Evolutionary conservation across 2,888 invertebrate species (phyloP).

Genomic region (Apamea epomidion): DNA sequence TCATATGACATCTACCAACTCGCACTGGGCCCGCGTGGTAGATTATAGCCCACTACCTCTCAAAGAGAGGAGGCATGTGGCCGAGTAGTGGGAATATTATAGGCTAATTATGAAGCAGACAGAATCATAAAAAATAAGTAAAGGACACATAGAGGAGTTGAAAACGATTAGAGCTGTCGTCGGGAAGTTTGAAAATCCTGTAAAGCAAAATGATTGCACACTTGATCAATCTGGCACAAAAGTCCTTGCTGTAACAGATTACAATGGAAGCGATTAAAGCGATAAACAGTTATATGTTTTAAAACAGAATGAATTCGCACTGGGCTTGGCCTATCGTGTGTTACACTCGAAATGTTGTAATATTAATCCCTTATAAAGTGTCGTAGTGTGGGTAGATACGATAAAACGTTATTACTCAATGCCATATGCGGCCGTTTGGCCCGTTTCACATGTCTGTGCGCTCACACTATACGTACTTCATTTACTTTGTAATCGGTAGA

Average conservation of each 20-base stretch:
- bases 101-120: not conserved
- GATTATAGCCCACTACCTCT: not conserved
- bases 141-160: not conserved
- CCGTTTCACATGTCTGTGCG: conserved; percentile 71
- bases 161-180: not conserved
- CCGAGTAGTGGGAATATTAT: not conserved
- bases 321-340: conserved; percentile 45
- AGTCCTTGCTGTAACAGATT: not conserved
- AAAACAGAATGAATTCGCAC: conserved; percentile 36
- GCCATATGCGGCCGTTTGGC: conserved; percentile 76
- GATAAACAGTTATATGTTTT: conserved; percentile 13
- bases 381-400: conserved; percentile 77
- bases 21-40: not conserved
- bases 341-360: conserved; percentile 73
- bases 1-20: not conserved
- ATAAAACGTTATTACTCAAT: conserved; percentile 81
- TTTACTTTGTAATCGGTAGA: conserved; percentile 8
- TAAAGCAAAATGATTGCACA: not conserved
- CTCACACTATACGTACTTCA: conserved; percentile 23
- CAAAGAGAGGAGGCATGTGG: not conserved
- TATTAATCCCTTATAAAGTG: conserved; percentile 79
- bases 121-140: not conserved
- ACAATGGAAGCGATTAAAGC: conserved; percentile 19
- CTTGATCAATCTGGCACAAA: not conserved
- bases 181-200: not conserved